Evolutionary conservation across 1,140 invertebrate genomes (phyloP), one percentile per base, ranked within the genome.

Genomic region (Lepidurus packardi): DNA sequence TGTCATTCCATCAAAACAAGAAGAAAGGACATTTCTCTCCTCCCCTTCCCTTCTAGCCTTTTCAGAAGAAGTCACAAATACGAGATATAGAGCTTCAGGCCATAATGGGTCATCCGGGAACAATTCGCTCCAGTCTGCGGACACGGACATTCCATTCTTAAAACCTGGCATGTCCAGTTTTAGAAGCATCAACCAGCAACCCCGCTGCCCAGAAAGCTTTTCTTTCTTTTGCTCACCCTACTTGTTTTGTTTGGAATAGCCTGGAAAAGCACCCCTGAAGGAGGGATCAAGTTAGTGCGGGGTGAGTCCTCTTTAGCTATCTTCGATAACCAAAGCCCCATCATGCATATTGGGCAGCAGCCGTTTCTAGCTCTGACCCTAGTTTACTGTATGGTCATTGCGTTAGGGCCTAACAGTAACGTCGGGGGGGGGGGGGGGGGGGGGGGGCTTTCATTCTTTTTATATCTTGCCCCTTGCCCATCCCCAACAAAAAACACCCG

Each of bases 241-340:
- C 53, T n/a, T n/a, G 53, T 1, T 3, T 13, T 65, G 16, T 21
- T 13, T 65, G n/a, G 53, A 13, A 21, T 21, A 16, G 16, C 53
- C n/a, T 65, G 53, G 53, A 16, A 65, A 65, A 21, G 53, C 13
- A 65, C 21, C 53, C 53, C 53, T 65, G 21, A 21, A 21, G 53
- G 16, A 21, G 53, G 53, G 8, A 13, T n/a, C 53, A 16, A 16
- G 13, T 21, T n/a, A 65, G 53, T 16, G 21, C 53, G 7, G 53
- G 8, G 53, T n/a, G 53, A 16, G 53, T 16, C 16, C 16, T 65
- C 8, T 21, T 65, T 21, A 16, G 53, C 53, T 65, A 21, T 65
- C 21, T 65, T 65, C 53, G n/a, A 65, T 65, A 65, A 65, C 21
- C 53, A 65, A 65, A 65, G 53, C 53, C 13, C 53, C 53, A 65